These are phyloP conservation scores for Trimorus sp. DNA, from an alignment of 2,888 invertebrate species.

Conservation along the genomic window DNA sequence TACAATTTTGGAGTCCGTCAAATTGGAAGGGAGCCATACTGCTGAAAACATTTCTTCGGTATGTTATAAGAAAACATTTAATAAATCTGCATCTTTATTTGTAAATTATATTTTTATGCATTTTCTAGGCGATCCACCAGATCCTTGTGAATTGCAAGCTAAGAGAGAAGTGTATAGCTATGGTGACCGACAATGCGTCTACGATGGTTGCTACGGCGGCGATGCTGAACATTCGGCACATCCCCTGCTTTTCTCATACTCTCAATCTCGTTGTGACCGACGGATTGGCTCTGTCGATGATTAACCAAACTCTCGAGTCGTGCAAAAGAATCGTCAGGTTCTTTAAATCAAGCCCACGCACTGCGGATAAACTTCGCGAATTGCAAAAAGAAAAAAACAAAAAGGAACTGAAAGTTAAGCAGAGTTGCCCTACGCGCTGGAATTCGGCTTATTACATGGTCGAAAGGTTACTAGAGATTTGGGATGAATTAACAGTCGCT, in stretches of 20 bases:
- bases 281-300: background rate
- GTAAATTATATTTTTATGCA: background rate
- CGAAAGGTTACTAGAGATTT: slow-evolving; percentile 16
- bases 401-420: slow-evolving; percentile 12
- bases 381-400: slow-evolving; percentile 5
- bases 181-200: slow-evolving; percentile 23
- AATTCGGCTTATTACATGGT: slow-evolving; percentile 25
- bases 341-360: slow-evolving; percentile 10
- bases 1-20: slow-evolving; percentile 13
- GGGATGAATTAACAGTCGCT: slow-evolving; percentile 21
- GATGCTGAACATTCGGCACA: slow-evolving; percentile 10
- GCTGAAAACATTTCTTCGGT: slow-evolving; percentile 10
- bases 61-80: background rate
- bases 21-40: slow-evolving; percentile 24
- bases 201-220: slow-evolving; percentile 12
- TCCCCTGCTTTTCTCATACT: slow-evolving; percentile 21
- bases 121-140: slow-evolving; percentile 9
- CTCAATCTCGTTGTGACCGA: slow-evolving; percentile 22
- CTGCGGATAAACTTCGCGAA: slow-evolving; percentile 16
- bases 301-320: background rate
- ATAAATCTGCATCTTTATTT: background rate
- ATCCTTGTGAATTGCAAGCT: slow-evolving; percentile 4
- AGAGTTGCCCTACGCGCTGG: slow-evolving; percentile 22
- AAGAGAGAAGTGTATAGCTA: slow-evolving; percentile 10
- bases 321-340: slow-evolving; percentile 15